Evolutionary conservation across 2,888 invertebrate genomes (phyloP), one percentile per base, ranked within the genome.

Genomic region (Allygus modestus): DNA sequence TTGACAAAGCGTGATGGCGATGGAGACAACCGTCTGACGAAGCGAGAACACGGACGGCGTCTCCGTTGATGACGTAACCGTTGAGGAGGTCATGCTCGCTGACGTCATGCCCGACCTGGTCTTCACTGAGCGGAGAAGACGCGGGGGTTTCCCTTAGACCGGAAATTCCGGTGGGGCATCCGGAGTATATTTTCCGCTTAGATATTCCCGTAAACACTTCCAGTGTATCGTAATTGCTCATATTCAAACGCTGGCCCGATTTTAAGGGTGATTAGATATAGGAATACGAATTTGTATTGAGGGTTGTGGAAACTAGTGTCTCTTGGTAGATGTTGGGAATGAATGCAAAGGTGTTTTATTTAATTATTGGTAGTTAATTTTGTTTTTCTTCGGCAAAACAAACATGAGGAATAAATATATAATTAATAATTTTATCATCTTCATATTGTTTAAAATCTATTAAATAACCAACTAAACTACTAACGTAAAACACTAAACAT

Each of bases 1-100:
- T 94, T 94, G 94, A 95, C 94, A 93, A 88, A 88, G 88, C 86
- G 87, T 87, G 85, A 85, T 88, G 91, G 91, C 90, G 87, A 91
- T 92, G 87, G 92, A 92, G 89, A 89, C 89, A 81, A 88, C 89
- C 51, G 89, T 89, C 86, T 89, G 87, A 88, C 77, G 71, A 71
- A 37, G 71, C 71, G 71, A 7, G 87, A 85, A 84, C 86, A 85
- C 73, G 85, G 85, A 77, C 84, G 86, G 86, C 86, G 87, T 86
- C 87, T 86, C 84, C 84, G 88, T 85, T 28, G 65, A 65, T 31
- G 65, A 65, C 65, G 65, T 23, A 20, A 83, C 85, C 83, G 28
- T 31, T 31, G 65, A 28, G 4, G 65, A 65, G 31, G 65, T 65
- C 65, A 65, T 31, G 11, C 28, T 31, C n/a, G 65, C 65, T 65